Percentiles rank a stretch among this genome's conserved stretches.
phyloP scores from a whole-genome alignment of 2,797 vertebrate species.

The Phylloscopus collybita region DNA sequence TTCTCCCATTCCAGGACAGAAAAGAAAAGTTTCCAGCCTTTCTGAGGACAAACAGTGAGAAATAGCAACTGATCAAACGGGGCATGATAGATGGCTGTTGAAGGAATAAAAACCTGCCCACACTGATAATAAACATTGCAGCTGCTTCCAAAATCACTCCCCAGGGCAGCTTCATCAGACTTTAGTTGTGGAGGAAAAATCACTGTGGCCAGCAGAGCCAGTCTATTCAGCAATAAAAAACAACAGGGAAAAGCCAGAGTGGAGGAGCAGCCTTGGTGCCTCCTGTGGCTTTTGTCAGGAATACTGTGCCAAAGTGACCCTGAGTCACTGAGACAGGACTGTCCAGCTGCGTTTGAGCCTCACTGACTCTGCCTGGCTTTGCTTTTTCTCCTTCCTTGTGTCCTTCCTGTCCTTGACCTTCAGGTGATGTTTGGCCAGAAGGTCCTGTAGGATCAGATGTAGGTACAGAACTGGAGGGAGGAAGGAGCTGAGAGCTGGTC shows the following conservation, averaged over 20 bases:
- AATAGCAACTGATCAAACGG: background rate
- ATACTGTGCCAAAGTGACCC: background rate
- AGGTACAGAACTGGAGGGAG: background rate
- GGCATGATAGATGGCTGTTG: background rate
- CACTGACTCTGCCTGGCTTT: background rate
- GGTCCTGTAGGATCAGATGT: background rate
- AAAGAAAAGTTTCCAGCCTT: background rate
- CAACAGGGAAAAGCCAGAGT: background rate
- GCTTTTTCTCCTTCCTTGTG: background rate
- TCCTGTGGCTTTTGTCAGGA: background rate
- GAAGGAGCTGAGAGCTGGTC: background rate
- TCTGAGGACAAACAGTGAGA: background rate
- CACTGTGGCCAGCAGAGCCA: background rate
- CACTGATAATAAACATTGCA: background rate
- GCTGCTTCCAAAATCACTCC: conserved; percentile 31
- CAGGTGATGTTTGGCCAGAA: background rate
- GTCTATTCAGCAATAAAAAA: background rate
- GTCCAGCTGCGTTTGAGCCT: background rate
- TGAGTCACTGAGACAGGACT: accelerated
- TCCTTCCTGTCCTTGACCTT: background rate
- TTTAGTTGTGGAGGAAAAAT: background rate
- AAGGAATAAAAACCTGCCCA: conserved; percentile 23
- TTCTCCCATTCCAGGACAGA: background rate
- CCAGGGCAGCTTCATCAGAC: background rate
- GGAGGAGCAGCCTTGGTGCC: background rate